phyloP scores from a whole-genome alignment of 2,888 invertebrate genomes.

The Anoncus sp. region DNA sequence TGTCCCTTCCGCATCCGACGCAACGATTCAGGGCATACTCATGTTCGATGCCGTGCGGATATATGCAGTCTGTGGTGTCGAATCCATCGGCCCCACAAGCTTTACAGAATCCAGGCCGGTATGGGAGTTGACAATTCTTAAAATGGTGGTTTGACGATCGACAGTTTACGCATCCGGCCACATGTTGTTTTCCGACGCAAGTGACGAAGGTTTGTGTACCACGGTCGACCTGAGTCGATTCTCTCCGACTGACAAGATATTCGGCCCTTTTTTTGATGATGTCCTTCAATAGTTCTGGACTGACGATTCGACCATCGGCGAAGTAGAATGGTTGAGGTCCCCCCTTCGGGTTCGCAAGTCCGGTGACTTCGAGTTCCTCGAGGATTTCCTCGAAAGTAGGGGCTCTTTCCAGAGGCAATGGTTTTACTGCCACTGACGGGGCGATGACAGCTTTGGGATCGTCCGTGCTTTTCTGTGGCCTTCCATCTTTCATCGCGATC shows the following conservation, averaged over 20 bases:
- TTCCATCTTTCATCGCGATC: too few relatives aligned
- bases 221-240: conserved; percentile 19
- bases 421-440: too few relatives aligned
- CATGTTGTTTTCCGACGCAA: conserved; percentile 13
- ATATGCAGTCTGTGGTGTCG: conserved; percentile 34
- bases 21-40: conserved; percentile 27
- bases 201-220: conserved; percentile 40
- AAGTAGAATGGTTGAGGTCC: conserved; percentile 6
- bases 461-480: too few relatives aligned
- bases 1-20: conserved; percentile 23
- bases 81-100: conserved; percentile 21
- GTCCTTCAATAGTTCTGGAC: conserved; percentile 2
- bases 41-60: conserved; percentile 40
- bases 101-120: conserved; percentile 28
- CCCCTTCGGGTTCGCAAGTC: too few relatives aligned
- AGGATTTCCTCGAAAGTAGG: too few relatives aligned
- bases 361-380: too few relatives aligned
- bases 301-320: conserved; percentile 38
- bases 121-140: conserved; percentile 26
- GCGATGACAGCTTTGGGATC: too few relatives aligned
- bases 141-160: conserved; percentile 1
- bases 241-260: neutral
- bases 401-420: too few relatives aligned
- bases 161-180: conserved; percentile 45
- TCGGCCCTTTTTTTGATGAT: conserved; percentile 23